A percentile compares a stretch with the other conserved stretches of the same genome.
phyloP scores from a whole-genome alignment of 2,888 invertebrate genomes.

The Ecdyonurus torrentis region DNA sequence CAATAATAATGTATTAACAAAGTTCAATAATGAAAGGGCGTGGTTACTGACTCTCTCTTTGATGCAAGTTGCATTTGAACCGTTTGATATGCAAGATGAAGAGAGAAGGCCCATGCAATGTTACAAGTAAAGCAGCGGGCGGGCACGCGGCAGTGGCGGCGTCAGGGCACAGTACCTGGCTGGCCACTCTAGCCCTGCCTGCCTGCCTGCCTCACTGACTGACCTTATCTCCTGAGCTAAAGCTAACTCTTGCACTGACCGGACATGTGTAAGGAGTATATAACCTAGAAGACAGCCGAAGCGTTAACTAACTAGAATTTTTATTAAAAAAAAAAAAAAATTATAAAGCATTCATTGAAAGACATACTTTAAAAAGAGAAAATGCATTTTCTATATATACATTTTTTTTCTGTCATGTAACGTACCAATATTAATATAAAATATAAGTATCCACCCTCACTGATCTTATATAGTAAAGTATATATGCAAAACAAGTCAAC shows the following conservation, averaged over 20 bases:
- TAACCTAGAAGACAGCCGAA: constrained; percentile 1
- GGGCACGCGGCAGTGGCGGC: background rate
- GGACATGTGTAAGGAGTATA: background rate
- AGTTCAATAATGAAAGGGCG: background rate
- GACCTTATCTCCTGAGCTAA: background rate
- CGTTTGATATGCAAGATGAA: background rate
- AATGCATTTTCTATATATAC: background rate
- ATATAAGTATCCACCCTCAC: background rate
- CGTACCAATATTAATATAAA: background rate
- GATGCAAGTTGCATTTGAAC: background rate
- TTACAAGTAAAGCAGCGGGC: background rate
- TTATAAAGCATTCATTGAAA: background rate
- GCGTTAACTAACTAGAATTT: constrained; percentile 2
- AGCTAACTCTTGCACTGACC: background rate
- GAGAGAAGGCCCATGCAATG: background rate
- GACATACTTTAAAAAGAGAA: background rate
- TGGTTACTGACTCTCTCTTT: background rate
- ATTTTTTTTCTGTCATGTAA: too few species aligned
- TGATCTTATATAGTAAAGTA: background rate
- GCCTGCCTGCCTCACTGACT: background rate
- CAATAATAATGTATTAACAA: background rate
- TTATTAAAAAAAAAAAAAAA: background rate
- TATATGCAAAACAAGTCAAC: background rate
- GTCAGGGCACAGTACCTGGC: background rate
- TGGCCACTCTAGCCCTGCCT: background rate